Conservation (phyloP, 2,888 invertebrate genomes). For the Cantharis rustica region DNA sequence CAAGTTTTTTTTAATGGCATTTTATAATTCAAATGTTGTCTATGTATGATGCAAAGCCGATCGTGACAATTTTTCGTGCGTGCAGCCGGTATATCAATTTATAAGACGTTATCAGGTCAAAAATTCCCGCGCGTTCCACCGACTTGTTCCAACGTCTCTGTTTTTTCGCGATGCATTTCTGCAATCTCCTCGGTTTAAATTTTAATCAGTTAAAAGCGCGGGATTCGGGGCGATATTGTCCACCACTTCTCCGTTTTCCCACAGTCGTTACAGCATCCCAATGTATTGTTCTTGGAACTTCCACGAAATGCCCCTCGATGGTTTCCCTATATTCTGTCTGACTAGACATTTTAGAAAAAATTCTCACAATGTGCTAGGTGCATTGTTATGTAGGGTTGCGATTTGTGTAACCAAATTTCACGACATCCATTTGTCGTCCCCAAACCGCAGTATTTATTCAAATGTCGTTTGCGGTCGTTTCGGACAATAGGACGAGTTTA, state of each 20-base stretch:
- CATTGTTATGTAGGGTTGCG: slow-evolving; percentile 20
- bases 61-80: no score
- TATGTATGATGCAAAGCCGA: no score
- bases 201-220: neutral
- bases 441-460: slow-evolving; percentile 25
- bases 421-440: slow-evolving; percentile 23
- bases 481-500: slow-evolving; percentile 5
- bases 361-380: slow-evolving; percentile 27
- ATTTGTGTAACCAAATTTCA: slow-evolving; percentile 23
- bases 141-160: slow-evolving; percentile 16
- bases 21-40: no score
- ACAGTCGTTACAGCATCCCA: slow-evolving; percentile 30
- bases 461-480: slow-evolving; percentile 22
- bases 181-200: neutral
- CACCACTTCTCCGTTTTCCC: slow-evolving; percentile 36
- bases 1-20: no score
- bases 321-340: slow-evolving; percentile 15
- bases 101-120: no score
- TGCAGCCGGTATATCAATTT: no score
- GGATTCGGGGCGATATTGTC: slow-evolving; percentile 12
- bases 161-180: neutral
- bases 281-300: slow-evolving; percentile 23
- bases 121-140: slow-evolving; percentile 27
- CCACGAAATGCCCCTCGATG: slow-evolving; percentile 16
- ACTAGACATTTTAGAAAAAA: slow-evolving; percentile 24